phyloP scores from a whole-genome alignment of 2,113 vertebrate genomes.

The Egretta garzetta region DNA sequence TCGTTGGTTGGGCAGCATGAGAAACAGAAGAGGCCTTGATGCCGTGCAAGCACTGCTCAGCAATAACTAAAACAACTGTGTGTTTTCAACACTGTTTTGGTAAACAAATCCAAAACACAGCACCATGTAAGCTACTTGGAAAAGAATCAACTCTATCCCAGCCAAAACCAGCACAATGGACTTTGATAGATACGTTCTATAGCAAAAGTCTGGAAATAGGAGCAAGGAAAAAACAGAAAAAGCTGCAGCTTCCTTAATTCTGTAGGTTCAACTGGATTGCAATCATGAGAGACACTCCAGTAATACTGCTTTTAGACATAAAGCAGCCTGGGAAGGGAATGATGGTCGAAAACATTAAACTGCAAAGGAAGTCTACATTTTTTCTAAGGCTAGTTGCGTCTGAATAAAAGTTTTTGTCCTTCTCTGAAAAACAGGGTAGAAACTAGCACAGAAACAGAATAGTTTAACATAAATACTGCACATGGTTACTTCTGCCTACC shows the following conservation, averaged over 20 bases:
- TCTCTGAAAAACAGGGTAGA: background rate
- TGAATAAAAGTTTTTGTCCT: background rate
- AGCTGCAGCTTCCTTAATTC: background rate
- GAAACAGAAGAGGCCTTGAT: background rate
- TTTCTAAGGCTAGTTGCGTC: background rate
- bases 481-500: background rate
- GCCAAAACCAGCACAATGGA: background rate
- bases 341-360: background rate
- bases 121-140: background rate
- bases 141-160: background rate
- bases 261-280: background rate
- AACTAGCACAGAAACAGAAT: background rate
- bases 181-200: background rate
- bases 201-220: background rate
- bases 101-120: background rate
- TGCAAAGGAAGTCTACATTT: background rate
- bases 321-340: background rate
- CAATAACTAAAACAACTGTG: background rate
- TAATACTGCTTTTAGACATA: background rate
- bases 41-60: background rate
- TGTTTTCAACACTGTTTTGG: background rate
- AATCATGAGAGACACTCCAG: background rate
- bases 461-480: background rate
- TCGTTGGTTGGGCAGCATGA: fast-evolving
- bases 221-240: background rate